phyloP scores from a whole-genome alignment of 1,140 invertebrate genomes.

The Patella vulgata region DNA sequence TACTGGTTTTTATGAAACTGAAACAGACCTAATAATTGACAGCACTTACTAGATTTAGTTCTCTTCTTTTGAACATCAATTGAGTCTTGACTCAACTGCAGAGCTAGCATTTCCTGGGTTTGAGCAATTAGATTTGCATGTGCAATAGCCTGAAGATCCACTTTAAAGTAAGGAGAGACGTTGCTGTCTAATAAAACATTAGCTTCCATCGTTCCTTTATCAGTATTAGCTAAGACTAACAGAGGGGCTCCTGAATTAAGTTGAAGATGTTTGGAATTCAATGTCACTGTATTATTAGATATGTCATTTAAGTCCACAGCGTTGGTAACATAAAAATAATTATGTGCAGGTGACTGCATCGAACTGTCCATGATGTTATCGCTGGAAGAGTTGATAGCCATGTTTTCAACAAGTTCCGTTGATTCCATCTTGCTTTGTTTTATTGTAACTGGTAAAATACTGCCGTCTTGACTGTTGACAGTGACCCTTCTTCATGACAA shows the following conservation, averaged over 20 bases:
- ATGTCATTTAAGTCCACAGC: neutral
- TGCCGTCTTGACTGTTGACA: too few species aligned
- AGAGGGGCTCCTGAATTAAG: slow-evolving; percentile 14
- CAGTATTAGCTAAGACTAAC: slow-evolving; percentile 29
- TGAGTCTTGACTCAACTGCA: slow-evolving; percentile 29
- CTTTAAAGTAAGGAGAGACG: slow-evolving; percentile 1
- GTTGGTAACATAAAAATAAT: neutral
- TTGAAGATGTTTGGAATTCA: neutral
- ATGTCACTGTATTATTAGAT: neutral
- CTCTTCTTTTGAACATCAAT: neutral
- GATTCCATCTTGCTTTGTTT: neutral
- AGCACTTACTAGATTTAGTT: neutral
- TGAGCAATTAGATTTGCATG: slow-evolving; percentile 47
- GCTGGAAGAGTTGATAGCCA: neutral
- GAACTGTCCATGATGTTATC: neutral
- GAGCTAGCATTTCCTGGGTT: slow-evolving; percentile 44
- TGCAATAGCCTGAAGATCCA: slow-evolving; percentile 41
- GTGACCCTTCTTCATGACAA: too few species aligned
- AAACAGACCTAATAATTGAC: neutral
- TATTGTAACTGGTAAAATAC: neutral
- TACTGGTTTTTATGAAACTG: too few species aligned
- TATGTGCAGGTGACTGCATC: neutral
- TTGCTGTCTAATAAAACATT: slow-evolving; percentile 21
- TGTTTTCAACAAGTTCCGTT: neutral
- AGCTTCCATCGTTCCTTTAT: slow-evolving; percentile 33